phyloP scores from a whole-genome alignment of 1,140 invertebrate species.

The Forficula auricularia region DNA sequence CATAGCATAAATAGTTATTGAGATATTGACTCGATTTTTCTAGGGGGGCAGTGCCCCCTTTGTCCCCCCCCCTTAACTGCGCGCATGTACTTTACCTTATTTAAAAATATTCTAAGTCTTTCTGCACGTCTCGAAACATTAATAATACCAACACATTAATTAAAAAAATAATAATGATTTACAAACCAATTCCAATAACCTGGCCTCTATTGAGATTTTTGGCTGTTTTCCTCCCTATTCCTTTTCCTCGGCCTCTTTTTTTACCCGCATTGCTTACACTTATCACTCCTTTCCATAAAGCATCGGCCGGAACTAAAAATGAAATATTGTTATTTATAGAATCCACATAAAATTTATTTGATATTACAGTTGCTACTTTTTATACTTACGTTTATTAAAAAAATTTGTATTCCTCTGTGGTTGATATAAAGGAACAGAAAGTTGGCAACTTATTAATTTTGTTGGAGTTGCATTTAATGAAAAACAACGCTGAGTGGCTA shows the following conservation, averaged over 20 bases:
- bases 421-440: too few relatives aligned
- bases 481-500: too few relatives aligned
- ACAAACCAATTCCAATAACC: constrained; percentile 60
- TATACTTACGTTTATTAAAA: constrained; percentile 33
- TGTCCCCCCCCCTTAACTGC: too few relatives aligned
- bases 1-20: too few relatives aligned
- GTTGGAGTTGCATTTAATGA: too few relatives aligned
- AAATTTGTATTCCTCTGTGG: constrained; percentile 25
- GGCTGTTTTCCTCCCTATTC: constrained; percentile 44
- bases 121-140: too few relatives aligned
- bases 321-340: not conserved
- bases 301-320: constrained; percentile 49
- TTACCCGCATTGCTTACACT: constrained; percentile 90
- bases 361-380: constrained; percentile 1
- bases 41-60: too few relatives aligned
- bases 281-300: constrained; percentile 85
- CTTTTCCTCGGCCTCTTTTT: constrained; percentile 83
- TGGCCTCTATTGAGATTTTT: constrained; percentile 85
- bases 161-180: not conserved
- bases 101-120: too few relatives aligned
- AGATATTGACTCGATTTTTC: too few relatives aligned
- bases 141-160: constrained; percentile 2
- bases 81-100: too few relatives aligned
- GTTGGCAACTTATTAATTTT: too few relatives aligned
- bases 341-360: not conserved